These are phyloP conservation scores for Tinea pellionella DNA, from an alignment of 2,888 invertebrate species.

Conservation along the genomic window DNA sequence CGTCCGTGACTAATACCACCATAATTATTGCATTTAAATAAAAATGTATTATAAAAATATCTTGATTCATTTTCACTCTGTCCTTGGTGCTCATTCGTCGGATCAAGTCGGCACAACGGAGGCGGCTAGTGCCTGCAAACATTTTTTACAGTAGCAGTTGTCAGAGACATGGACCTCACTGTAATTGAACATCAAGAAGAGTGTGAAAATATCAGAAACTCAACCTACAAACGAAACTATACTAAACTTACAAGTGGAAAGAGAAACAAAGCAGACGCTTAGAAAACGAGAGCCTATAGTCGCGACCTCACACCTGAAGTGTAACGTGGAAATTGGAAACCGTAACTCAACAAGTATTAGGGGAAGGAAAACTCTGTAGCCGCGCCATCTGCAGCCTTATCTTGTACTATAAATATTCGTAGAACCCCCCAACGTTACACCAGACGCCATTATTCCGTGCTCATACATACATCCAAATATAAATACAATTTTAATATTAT, in stretches of 20 bases:
- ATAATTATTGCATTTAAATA: slow-evolving; percentile 38
- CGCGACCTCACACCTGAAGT: slow-evolving; percentile 40
- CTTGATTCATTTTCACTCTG: too few relatives aligned
- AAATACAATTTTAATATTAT: not conserved
- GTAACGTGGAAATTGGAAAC: slow-evolving; percentile 61
- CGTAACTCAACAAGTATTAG: slow-evolving; percentile 68
- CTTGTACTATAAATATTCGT: slow-evolving; percentile 44
- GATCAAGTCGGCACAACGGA: too few relatives aligned
- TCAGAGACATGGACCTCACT: too few relatives aligned
- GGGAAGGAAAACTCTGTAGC: slow-evolving; percentile 59
- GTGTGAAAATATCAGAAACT: too few relatives aligned
- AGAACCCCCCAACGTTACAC: not conserved
- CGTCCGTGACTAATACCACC: slow-evolving; percentile 49
- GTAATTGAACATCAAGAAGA: too few relatives aligned
- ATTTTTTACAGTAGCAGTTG: too few relatives aligned
- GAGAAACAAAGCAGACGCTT: not conserved
- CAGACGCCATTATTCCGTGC: not conserved
- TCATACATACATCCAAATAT: not conserved
- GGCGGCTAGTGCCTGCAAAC: too few relatives aligned
- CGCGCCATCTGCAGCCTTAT: slow-evolving; percentile 66
- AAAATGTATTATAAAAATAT: too few relatives aligned
- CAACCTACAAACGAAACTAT: not conserved
- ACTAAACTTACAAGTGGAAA: not conserved
- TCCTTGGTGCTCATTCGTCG: too few relatives aligned
- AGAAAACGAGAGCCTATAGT: not conserved